Evolutionary conservation across 64 coral and sea anemone genomes (phyloP).

Genomic region (Dendrophyllia cribrosa): DNA sequence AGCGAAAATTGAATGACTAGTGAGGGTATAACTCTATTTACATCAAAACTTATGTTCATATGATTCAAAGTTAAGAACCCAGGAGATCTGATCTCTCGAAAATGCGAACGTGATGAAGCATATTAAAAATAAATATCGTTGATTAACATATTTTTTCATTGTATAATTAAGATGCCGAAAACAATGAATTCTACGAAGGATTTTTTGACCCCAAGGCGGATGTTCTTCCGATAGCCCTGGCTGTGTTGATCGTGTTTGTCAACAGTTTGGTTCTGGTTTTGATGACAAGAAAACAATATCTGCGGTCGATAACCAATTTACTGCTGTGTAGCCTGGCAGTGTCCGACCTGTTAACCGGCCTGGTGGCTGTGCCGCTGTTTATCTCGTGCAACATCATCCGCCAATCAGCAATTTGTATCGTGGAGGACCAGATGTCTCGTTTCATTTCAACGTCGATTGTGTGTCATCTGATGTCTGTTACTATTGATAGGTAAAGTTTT

Average conservation of each 20-base stretch:
- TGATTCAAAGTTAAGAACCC: too few relatives aligned
- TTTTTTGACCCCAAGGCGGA: conserved; percentile 45
- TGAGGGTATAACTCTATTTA: too few relatives aligned
- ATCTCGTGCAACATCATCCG: conserved; percentile 65
- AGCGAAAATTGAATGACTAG: too few relatives aligned
- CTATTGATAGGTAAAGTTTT: conserved; percentile 54
- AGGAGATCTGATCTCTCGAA: too few relatives aligned
- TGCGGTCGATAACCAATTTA: conserved; percentile 77
- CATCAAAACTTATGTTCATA: too few relatives aligned
- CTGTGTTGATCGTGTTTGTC: conserved; percentile 47
- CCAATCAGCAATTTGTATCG: conserved; percentile 45
- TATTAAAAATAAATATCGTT: too few relatives aligned
- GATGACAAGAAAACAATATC: conserved; percentile 38
- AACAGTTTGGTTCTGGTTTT: conserved; percentile 69
- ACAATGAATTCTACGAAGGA: neutral
- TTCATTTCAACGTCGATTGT: conserved; percentile 68
- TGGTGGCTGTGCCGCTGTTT: conserved; percentile 65
- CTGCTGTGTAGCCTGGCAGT: conserved; percentile 80
- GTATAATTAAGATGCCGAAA: neutral
- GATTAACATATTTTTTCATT: too few relatives aligned
- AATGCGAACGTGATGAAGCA: too few relatives aligned
- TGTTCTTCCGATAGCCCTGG: conserved; percentile 60
- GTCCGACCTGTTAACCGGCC: conserved; percentile 77
- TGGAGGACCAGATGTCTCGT: conserved; percentile 47
- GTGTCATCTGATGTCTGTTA: conserved; percentile 77